A percentile compares a stretch with the other conserved stretches of the same genome.
Evolutionary conservation across 1,140 invertebrate genomes (phyloP).

Genomic region (Wiebesia pumilae): DNA sequence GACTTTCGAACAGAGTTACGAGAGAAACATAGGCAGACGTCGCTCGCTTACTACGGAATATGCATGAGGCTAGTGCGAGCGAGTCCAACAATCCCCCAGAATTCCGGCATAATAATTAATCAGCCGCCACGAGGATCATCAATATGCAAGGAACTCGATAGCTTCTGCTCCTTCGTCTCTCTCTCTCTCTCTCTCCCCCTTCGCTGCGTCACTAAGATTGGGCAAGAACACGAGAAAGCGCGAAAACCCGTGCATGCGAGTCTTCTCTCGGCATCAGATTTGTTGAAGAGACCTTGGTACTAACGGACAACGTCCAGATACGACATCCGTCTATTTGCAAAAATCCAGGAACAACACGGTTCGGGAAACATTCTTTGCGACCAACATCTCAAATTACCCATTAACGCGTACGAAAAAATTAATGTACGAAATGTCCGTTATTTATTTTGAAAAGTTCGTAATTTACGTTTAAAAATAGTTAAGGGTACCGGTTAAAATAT

Average conservation of each 20-base stretch:
- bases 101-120: slow-evolving; percentile 50
- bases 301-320: neutral
- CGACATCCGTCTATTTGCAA: neutral
- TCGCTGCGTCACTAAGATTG: neutral
- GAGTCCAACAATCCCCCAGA: slow-evolving; percentile 30
- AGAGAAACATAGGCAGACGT: neutral
- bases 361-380: neutral
- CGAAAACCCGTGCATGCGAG: neutral
- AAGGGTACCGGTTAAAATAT: neutral
- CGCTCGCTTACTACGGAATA: slow-evolving; percentile 14
- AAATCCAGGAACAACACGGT: neutral
- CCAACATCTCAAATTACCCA: neutral
- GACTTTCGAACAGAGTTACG: slow-evolving; percentile 20
- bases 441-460: neutral
- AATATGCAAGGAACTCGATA: slow-evolving; percentile 49
- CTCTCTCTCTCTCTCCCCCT: neutral
- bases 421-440: too few species aligned
- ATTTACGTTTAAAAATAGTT: neutral
- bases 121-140: slow-evolving; percentile 31
- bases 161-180: neutral
- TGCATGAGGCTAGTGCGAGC: slow-evolving; percentile 34
- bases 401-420: too few species aligned
- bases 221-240: neutral
- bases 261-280: neutral
- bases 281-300: neutral